Conservation (phyloP, 2,797 vertebrate genomes). For the Serranus cabrilla region DNA sequence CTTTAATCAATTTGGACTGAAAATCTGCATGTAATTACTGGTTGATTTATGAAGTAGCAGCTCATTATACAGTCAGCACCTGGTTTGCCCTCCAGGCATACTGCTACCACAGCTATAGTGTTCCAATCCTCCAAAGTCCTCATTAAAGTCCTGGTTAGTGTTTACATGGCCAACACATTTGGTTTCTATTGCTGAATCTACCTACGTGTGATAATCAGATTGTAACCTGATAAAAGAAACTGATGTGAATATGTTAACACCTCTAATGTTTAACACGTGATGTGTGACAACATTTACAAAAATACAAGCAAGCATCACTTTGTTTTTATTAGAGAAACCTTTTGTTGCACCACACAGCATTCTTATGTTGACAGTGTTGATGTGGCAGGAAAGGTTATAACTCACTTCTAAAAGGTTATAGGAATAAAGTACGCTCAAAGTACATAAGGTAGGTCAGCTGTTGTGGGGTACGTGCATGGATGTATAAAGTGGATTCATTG, state of each 20-base stretch:
- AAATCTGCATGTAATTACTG: constrained; percentile 35
- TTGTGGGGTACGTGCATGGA: too few relatives aligned
- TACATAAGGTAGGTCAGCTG: too few relatives aligned
- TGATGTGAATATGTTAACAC: not conserved
- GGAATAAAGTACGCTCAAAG: too few relatives aligned
- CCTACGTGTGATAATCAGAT: not conserved
- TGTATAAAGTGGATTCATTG: too few relatives aligned
- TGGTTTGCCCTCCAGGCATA: constrained; percentile 1
- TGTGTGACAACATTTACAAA: not conserved
- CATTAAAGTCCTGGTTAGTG: not conserved
- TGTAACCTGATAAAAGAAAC: not conserved
- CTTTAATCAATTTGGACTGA: constrained; percentile 30
- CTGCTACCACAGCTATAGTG: constrained; percentile 12
- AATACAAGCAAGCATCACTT: not conserved
- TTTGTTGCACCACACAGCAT: not conserved
- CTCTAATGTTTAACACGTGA: not conserved
- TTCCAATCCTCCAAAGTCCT: not conserved
- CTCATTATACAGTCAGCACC: constrained; percentile 32
- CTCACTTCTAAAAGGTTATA: too few relatives aligned
- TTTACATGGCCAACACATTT: not conserved
- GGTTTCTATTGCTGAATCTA: not conserved
- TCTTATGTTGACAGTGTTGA: too few relatives aligned
- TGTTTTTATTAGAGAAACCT: not conserved
- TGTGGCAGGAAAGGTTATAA: too few relatives aligned
- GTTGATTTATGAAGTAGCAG: constrained; percentile 48